Conservation (phyloP, 2,888 invertebrate genomes). For the Drosophila paracracens region DNA sequence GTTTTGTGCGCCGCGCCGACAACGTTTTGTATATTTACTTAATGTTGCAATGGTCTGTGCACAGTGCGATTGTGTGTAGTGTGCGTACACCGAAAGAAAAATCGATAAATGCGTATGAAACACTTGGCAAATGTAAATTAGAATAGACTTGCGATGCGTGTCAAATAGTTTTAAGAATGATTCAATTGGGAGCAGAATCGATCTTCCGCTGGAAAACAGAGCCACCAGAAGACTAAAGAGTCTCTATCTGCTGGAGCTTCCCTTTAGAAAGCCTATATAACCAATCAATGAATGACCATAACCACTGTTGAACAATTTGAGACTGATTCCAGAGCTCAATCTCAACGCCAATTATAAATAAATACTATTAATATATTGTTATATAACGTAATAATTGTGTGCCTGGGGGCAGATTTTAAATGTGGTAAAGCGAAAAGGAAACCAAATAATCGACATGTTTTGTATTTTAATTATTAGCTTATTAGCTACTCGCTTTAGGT, state of each 20-base stretch:
- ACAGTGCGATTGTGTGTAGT: slow-evolving; percentile 10
- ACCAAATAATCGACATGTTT: neutral
- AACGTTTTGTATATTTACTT: slow-evolving; percentile 81
- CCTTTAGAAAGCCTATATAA: neutral
- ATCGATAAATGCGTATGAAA: neutral
- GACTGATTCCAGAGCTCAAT: neutral
- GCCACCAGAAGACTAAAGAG: neutral
- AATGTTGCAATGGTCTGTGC: slow-evolving; percentile 76
- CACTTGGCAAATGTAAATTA: neutral
- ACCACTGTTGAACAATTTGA: neutral
- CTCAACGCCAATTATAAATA: neutral
- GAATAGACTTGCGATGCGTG: neutral
- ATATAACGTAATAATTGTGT: neutral
- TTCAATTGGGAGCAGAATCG: neutral
- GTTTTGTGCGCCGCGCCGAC: slow-evolving; percentile 82
- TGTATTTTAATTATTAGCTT: neutral
- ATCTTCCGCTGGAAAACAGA: neutral
- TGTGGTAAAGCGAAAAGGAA: neutral
- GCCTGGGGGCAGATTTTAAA: neutral
- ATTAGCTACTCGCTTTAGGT: neutral
- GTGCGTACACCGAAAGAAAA: slow-evolving; percentile 1
- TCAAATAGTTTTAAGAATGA: neutral
- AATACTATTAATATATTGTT: neutral
- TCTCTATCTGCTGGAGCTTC: neutral
- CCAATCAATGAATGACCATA: neutral